Percentiles rank a stretch among this genome's conserved stretches.
These are phyloP conservation scores for Bombus waltoni DNA, from an alignment of 1,140 invertebrate genomes.

Conservation along the genomic window DNA sequence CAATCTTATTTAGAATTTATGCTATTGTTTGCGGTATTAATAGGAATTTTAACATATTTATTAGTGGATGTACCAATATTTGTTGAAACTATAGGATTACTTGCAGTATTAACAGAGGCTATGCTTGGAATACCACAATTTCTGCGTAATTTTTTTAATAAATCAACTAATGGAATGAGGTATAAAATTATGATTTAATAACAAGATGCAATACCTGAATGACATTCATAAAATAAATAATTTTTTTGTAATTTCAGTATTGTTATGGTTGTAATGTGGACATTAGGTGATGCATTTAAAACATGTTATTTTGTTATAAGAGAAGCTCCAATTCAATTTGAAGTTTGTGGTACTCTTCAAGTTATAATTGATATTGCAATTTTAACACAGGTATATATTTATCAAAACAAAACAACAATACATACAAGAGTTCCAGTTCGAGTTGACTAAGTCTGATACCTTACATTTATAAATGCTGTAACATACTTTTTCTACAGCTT, in stretches of 20 bases:
- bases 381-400: conserved; percentile 88
- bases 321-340: conserved; percentile 96
- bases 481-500: conserved; percentile 7
- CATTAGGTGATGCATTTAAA: conserved; percentile 97
- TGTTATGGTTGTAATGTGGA: conserved; percentile 98
- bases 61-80: conserved; percentile 91
- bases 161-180: conserved; percentile 99
- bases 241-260: conserved; percentile 84
- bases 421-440: conserved; percentile 59
- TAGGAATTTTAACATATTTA: conserved; percentile 93
- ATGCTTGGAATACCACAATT: conserved; percentile 98
- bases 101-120: conserved; percentile 97
- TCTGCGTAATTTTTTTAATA: conserved; percentile 92
- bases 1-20: conserved; percentile 97
- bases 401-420: conserved; percentile 67
- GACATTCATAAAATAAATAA: not conserved
- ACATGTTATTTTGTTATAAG: conserved; percentile 97
- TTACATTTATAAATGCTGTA: not conserved
- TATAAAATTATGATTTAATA: conserved; percentile 77
- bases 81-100: conserved; percentile 95
- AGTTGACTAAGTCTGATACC: conserved; percentile 55
- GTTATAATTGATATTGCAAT: conserved; percentile 93
- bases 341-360: conserved; percentile 97
- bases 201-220: not conserved
- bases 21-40: conserved; percentile 91